These are phyloP conservation scores for Pocillopora grandis DNA, from an alignment of 92 coral and sea anemone genomes.

Conservation along the genomic window DNA sequence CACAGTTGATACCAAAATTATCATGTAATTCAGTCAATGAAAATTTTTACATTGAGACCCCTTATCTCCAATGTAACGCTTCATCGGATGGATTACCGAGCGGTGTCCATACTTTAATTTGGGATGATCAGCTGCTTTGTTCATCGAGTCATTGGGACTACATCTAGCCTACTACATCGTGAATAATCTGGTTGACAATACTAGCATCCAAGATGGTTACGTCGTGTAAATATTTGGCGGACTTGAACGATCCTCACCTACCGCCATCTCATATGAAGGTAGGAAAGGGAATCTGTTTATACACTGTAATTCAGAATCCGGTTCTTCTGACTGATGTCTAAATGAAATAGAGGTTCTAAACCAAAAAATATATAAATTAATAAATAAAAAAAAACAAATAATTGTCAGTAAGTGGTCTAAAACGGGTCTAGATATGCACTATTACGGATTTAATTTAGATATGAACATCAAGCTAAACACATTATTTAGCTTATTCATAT, in stretches of 20 bases:
- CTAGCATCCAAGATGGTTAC: background rate
- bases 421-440: too few species aligned
- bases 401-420: too few species aligned
- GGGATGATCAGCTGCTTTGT: too few species aligned
- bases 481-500: too few species aligned
- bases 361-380: background rate
- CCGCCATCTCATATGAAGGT: constrained; percentile 27
- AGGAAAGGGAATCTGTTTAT: constrained; percentile 5
- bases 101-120: too few species aligned
- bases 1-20: too few species aligned
- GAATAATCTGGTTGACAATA: background rate
- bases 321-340: constrained; percentile 8
- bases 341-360: background rate
- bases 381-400: background rate
- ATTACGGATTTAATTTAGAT: too few species aligned
- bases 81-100: too few species aligned
- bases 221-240: background rate
- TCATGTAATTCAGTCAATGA: too few species aligned
- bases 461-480: too few species aligned
- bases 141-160: too few species aligned
- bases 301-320: background rate
- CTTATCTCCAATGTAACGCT: background rate
- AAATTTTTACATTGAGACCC: background rate
- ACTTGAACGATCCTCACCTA: background rate
- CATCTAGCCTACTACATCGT: too few species aligned